A percentile compares a stretch with the other conserved stretches of the same genome.
Conservation (phyloP, 2,113 vertebrate genomes). For the Hypanus sabinus region DNA sequence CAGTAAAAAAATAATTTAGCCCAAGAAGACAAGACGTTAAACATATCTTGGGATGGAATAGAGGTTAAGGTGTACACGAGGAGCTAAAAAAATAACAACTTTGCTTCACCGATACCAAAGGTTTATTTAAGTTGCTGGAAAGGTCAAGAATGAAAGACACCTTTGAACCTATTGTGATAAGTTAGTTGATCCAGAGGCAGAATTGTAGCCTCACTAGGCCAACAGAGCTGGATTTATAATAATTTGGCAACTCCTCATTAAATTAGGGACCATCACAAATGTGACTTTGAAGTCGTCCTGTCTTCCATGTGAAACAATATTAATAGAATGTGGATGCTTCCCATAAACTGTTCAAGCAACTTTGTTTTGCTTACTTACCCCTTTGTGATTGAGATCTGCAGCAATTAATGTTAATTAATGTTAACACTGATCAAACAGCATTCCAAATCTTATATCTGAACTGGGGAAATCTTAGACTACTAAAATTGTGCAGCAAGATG, state of each 20-base stretch:
- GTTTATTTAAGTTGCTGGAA: neutral
- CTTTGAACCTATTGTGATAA: neutral
- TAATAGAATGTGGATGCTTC: neutral
- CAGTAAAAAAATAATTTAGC: neutral
- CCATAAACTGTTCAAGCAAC: neutral
- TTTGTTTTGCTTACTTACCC: neutral
- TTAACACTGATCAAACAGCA: neutral
- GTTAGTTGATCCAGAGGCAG: neutral
- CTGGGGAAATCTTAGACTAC: neutral
- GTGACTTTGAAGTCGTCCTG: neutral
- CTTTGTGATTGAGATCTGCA: neutral
- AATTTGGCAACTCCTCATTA: neutral
- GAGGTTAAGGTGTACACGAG: neutral
- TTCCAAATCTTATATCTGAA: neutral
- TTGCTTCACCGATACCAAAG: neutral
- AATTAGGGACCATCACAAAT: neutral
- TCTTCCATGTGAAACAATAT: neutral
- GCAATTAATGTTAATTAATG: neutral
- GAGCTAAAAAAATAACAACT: neutral
- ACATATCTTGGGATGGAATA: neutral
- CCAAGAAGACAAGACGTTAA: neutral
- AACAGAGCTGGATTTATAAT: neutral
- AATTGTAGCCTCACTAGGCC: neutral
- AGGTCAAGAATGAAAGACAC: neutral
- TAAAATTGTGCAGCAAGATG: neutral